These are phyloP conservation scores for Chaetophractus vellerosus DNA, from an alignment of 2,797 vertebrate genomes.

Conservation along the genomic window DNA sequence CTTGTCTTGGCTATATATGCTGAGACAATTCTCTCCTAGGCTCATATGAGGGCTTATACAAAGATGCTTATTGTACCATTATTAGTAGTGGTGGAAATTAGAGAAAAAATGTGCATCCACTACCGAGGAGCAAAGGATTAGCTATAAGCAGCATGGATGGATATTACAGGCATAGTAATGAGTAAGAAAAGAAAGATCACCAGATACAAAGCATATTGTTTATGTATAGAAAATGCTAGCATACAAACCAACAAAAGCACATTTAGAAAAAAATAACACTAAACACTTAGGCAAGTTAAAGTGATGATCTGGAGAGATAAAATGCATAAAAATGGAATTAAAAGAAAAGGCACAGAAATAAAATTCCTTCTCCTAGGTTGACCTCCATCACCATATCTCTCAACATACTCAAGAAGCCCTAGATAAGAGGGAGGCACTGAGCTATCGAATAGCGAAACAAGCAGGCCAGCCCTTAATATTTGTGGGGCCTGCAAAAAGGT, in stretches of 20 bases:
- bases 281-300: neutral
- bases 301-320: neutral
- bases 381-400: too few species aligned
- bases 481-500: neutral
- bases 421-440: neutral
- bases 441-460: neutral
- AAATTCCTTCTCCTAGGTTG: neutral
- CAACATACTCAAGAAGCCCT: neutral
- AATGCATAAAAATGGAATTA: neutral
- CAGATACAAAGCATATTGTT: neutral
- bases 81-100: neutral
- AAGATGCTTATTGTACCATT: neutral
- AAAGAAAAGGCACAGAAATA: neutral
- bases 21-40: neutral
- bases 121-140: neutral
- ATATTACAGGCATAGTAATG: neutral
- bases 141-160: neutral
- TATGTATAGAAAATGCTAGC: neutral
- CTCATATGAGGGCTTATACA: too few species aligned
- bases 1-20: neutral
- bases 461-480: neutral
- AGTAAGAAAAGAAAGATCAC: neutral
- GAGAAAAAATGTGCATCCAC: neutral
- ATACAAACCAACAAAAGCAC: neutral
- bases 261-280: neutral